Base-by-base conservation (phyloP, 2,113 vertebrate species). In the Sprattus sprattus region DNA sequence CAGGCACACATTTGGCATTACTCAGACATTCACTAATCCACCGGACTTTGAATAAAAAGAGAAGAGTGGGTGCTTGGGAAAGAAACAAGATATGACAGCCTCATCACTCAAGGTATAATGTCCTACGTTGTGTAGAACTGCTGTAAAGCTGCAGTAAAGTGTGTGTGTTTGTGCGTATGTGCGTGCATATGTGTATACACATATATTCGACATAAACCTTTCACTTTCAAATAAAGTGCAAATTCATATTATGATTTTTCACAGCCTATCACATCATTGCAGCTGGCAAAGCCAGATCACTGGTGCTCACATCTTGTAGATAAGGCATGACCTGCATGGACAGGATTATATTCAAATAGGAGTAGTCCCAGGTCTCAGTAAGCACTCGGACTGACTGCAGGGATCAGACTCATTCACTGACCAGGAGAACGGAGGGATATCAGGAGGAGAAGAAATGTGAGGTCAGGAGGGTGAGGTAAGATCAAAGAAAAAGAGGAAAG, bases 141-240 rank as follows among this genome's bases (percentile, higher is more conserved):
- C 18, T 54, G 52, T 54, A 16, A 18, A 18, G 20, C 22, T 22
- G 20, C 15, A 11, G 6, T 6, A 8, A 11, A 13, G 50, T 52
- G 50, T 52, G 50, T 52, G 9, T 52, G 13, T 52, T 11, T 52
- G 13, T 52, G 50, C 13, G 11, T 52, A 0, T 52, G 50, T 54
- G 52, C 16, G 13, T 18, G 3, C 15, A 18, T 15, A 16, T 15
- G 11, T 54, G 50, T 13, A 15, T 60, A 4, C 54, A 49, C 9
- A 49, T 49, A 60, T 20, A 22, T 20, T 60, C 54, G 5, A 22
- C 54, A 60, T 20, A 22, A 60, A 60, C 18, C 54, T 60, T 4
- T 60, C 90, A 92, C 92, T 93, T 94, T 94, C 93, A 94, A 93
- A 93, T 91, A 90, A 81, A 89, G 86, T 75, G 83, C 52, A 86